Evolutionary conservation across 2,113 vertebrate genomes (phyloP).

Genomic region (Sylvilagus bachmani): DNA sequence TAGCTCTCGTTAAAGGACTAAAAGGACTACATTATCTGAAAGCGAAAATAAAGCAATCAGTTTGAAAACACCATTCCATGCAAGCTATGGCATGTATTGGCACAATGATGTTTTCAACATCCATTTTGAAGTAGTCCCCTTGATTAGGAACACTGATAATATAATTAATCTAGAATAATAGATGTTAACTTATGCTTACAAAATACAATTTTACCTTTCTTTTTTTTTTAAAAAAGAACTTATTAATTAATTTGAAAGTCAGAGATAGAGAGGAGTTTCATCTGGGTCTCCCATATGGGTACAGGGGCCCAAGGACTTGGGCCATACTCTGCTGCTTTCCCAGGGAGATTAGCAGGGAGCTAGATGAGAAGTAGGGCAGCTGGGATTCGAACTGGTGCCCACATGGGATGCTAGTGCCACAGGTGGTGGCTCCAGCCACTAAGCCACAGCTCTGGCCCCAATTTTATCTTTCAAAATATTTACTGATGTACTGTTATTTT

Average conservation of each 20-base stretch:
- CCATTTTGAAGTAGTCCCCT: not conserved
- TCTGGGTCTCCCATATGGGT: too few relatives aligned
- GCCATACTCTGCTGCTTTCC: too few relatives aligned
- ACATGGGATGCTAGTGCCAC: too few relatives aligned
- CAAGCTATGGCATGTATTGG: not conserved
- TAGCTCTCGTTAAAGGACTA: not conserved
- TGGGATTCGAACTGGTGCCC: too few relatives aligned
- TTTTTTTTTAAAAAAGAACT: too few relatives aligned
- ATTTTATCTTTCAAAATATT: not conserved
- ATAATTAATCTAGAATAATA: not conserved
- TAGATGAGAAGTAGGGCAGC: too few relatives aligned
- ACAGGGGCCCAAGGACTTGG: too few relatives aligned
- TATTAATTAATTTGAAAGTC: not conserved
- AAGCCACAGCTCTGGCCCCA: too few relatives aligned
- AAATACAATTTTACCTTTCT: not conserved
- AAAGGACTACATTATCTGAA: not conserved
- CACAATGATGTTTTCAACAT: constrained; percentile 9
- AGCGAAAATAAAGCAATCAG: not conserved
- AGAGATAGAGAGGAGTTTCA: too few relatives aligned
- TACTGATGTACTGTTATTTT: not conserved
- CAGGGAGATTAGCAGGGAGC: too few relatives aligned
- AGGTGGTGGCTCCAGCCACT: too few relatives aligned
- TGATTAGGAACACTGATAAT: not conserved
- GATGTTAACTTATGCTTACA: not conserved
- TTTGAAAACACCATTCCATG: not conserved